Base-by-base conservation (phyloP, 2,797 vertebrate genomes). In the Cynodonichthys magdalenae region DNA sequence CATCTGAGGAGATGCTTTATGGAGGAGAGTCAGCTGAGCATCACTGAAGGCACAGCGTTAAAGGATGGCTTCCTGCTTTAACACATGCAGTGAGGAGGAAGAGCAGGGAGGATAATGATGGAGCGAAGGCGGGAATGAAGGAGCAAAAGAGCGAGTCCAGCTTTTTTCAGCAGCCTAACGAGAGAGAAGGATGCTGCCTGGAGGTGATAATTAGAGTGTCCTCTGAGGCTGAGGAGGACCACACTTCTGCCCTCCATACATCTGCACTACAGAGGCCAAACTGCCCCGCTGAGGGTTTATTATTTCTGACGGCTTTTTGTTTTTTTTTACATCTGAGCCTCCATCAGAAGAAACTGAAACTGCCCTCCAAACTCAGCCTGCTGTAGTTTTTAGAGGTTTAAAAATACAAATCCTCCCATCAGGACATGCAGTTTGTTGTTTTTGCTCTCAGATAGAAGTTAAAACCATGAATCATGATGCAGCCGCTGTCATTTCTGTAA, bases 171-270 rank as follows among this genome's bases (percentile, higher is more conserved):
- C 20, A 44, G 46, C 50, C 63, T 74, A 76, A 75, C 15, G 0
- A 69, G 54, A 60, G 64, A 58, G 68, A 12, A 27, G 50, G 51
- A 63, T 44, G 68, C 19, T 19, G 66, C 63, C 81, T 48, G 41
- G 52, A 79, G 79, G 67, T 75, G 74, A 70, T 79, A 76, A 87
- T 86, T 79, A 83, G 49, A 68, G 42, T 14, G 29, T 71, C 62
- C 65, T 79, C 70, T 44, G 60, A 71, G 71, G 60, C 68, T 56
- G 53, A 15, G 64, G 60, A 57, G 77, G 48, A 14, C 19, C 66
- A 71, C 54, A 63, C 52, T 57, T 63, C 60, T 74, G 71, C 39
- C 66, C 61, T 41, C 29, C 47, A 58, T 48, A 61, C 17, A 55
- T 62, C 59, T 54, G 12, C 49, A 65, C 68, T 56, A 39, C 59